phyloP scores from a whole-genome alignment of 2,113 vertebrate genomes.

The Psephotus haematonotus region DNA sequence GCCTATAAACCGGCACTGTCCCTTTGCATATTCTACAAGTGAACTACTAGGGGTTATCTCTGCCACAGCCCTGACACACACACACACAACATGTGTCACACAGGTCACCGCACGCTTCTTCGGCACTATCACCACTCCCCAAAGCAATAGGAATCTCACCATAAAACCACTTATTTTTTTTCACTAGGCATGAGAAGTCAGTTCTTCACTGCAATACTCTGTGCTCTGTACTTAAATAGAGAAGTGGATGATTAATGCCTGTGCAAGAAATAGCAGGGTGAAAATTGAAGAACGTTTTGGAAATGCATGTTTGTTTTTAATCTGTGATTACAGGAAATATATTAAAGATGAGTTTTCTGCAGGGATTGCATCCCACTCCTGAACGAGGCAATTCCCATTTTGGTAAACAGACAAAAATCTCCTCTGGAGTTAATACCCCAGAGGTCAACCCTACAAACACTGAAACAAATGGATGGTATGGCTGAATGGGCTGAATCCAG shows the following conservation, averaged over 20 bases:
- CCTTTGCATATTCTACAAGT: neutral
- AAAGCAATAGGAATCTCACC: neutral
- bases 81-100: neutral
- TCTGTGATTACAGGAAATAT: constrained; percentile 1
- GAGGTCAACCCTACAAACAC: neutral
- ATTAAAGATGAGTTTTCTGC: constrained; percentile 26
- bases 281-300: constrained; percentile 11
- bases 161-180: neutral
- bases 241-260: constrained; percentile 14
- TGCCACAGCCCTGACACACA: neutral
- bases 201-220: neutral
- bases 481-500: neutral
- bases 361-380: neutral
- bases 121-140: neutral
- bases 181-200: neutral
- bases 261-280: neutral
- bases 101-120: neutral
- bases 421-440: neutral
- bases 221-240: neutral
- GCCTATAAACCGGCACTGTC: neutral
- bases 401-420: neutral
- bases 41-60: neutral
- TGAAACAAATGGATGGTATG: neutral
- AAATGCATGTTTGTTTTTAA: neutral
- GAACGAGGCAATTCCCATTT: neutral